A percentile compares a stretch with the other conserved stretches of the same genome.
Conservation (phyloP, 2,888 invertebrate genomes). For the Serrognathus titanus region DNA sequence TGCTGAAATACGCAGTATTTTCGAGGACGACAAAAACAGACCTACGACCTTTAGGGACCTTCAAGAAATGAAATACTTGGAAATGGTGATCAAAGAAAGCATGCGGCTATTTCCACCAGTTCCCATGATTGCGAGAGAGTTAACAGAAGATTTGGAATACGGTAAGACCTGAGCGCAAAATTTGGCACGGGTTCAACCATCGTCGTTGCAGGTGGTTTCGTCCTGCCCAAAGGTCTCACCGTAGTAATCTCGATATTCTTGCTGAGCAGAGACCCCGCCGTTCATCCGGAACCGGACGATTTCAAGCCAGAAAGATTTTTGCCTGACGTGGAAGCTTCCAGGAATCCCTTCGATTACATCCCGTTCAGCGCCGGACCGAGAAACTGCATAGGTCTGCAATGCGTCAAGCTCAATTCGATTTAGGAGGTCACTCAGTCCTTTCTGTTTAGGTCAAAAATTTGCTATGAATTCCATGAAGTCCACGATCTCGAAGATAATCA, state of each 20-base stretch:
- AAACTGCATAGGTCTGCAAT: slow-evolving; percentile 8
- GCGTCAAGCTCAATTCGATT: background rate
- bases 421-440: background rate
- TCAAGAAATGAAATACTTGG: background rate
- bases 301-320: slow-evolving; percentile 5
- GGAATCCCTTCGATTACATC: background rate
- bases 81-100: background rate
- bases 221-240: background rate
- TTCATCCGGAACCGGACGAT: slow-evolving; percentile 6
- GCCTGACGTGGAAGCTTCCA: background rate
- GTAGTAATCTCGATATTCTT: background rate
- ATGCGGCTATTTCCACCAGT: background rate
- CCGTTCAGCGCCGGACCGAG: slow-evolving; percentile 8
- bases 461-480: slow-evolving; percentile 57
- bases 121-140: background rate
- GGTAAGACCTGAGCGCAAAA: background rate
- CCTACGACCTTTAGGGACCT: background rate
- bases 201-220: background rate
- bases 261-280: background rate
- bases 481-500: slow-evolving; percentile 52
- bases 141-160: background rate
- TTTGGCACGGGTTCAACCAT: background rate
- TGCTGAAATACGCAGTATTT: slow-evolving; percentile 42
- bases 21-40: slow-evolving; percentile 28
- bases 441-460: slow-evolving; percentile 48